Percentiles rank a stretch among this genome's conserved stretches.
phyloP scores from a whole-genome alignment of 2,888 invertebrate species.

The Metellina segmentata region DNA sequence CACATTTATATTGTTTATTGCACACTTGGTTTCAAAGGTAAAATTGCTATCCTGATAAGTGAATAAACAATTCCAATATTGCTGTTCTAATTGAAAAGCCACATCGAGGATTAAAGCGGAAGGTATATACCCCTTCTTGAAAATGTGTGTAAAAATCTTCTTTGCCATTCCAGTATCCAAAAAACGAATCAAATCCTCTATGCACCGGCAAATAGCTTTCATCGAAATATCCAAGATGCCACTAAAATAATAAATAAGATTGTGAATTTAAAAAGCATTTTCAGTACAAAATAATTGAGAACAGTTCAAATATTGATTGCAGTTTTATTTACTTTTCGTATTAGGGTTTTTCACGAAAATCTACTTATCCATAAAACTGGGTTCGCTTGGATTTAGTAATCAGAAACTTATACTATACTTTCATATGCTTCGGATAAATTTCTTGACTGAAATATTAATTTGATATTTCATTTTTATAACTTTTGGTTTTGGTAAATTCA shows the following conservation, averaged over 20 bases:
- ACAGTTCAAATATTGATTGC: not conserved
- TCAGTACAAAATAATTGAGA: not conserved
- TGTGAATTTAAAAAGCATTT: not conserved
- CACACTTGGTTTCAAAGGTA: too few relatives aligned
- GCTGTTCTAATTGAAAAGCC: too few relatives aligned
- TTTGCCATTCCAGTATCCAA: slow-evolving; percentile 94
- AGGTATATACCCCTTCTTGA: slow-evolving; percentile 54
- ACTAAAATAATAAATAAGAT: slow-evolving; percentile 81
- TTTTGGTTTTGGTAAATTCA: too few relatives aligned
- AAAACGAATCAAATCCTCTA: slow-evolving; percentile 89
- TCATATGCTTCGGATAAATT: too few relatives aligned
- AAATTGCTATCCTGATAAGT: not conserved
- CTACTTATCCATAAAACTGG: too few relatives aligned
- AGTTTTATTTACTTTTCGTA: too few relatives aligned
- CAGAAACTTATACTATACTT: too few relatives aligned
- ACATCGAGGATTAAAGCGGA: not conserved
- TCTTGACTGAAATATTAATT: too few relatives aligned
- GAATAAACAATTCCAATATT: not conserved
- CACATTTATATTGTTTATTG: too few relatives aligned
- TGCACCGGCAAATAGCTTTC: slow-evolving; percentile 88
- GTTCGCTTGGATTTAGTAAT: too few relatives aligned
- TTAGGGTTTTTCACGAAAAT: too few relatives aligned
- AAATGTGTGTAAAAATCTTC: slow-evolving; percentile 93
- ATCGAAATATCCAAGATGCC: slow-evolving; percentile 90
- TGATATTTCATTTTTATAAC: too few relatives aligned